Evolutionary conservation across 2,113 vertebrate genomes (phyloP), one percentile per base, ranked within the genome.

Genomic region (Seriola rivoliana): DNA sequence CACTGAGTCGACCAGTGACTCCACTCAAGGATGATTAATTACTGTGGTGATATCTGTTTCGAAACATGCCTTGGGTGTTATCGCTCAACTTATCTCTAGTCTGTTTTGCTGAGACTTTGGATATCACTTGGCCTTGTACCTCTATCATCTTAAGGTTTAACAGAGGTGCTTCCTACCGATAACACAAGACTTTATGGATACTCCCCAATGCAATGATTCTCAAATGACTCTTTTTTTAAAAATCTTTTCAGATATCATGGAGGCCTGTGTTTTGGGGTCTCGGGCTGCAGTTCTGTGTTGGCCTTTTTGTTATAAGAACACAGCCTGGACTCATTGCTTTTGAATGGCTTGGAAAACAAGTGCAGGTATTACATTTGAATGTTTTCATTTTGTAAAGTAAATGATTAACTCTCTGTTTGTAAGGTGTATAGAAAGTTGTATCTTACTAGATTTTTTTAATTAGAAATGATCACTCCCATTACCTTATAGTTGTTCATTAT

Each of bases 241-340:
- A 34, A 65, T 13, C 36, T 74, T 71, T 82, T 40, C 76, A 99
- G 97, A 95, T 99, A 34, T 89, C 93, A 81, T 97, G 97, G 97
- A 95, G 96, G 80, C 87, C 97, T 0, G 95, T 98, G 57, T 91
- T 97, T 85, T 98, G 97, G 97, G 97, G 98, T 8, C 94, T 99
- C 12, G 96, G 96, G 25, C 68, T 99, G 82, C 94, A 99, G 80
- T 99, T 99, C 92, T 88, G 95, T 32, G 91, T 98, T 0, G 98
- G 97, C 19, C 81, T 99, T 73, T 95, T 99, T 29, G 91, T 99
- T 44, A 96, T 99, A 84, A 96, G 98, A 89, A 99, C 97, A 0
- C 62, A 96, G 3, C 96, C 96, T 2, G 97, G 97, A 46, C 85
- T 93, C 57, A 59, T 90, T 50, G 95, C 96, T 29, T 99, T 99